These are phyloP conservation scores for Cyphomyrmex costatus DNA, from an alignment of 1,140 invertebrate species.

Conservation along the genomic window DNA sequence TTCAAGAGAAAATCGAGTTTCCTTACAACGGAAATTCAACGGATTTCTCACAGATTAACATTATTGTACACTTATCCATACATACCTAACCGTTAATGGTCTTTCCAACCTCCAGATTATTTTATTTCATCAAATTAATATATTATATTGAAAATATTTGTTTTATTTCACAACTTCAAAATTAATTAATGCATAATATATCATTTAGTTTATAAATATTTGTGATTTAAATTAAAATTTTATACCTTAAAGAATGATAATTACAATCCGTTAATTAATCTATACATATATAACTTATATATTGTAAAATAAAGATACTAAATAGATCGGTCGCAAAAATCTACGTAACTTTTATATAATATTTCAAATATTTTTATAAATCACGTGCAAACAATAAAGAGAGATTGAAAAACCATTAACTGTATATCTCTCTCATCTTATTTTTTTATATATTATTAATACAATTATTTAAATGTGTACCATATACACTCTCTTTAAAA, in stretches of 20 bases:
- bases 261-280: background rate
- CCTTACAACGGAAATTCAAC: slow-evolving; percentile 33
- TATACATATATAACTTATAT: background rate
- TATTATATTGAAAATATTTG: background rate
- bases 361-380: slow-evolving; percentile 18
- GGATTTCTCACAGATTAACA: slow-evolving; percentile 33
- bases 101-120: slow-evolving; percentile 59
- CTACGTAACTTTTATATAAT: background rate
- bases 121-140: slow-evolving; percentile 10
- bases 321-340: background rate
- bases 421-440: no score
- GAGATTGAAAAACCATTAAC: slow-evolving; percentile 66
- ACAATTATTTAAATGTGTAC: slow-evolving; percentile 62
- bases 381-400: background rate
- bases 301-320: slow-evolving; percentile 5
- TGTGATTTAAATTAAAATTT: slow-evolving; percentile 7
- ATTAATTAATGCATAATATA: slow-evolving; percentile 19
- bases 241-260: background rate
- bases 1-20: slow-evolving; percentile 38
- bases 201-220: background rate
- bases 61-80: slow-evolving; percentile 68
- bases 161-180: slow-evolving; percentile 3
- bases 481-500: slow-evolving; percentile 73
- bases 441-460: slow-evolving; percentile 54
- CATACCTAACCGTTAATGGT: slow-evolving; percentile 55